phyloP scores from a whole-genome alignment of 2,113 vertebrate genomes.

The Poeciliopsis retropinna region DNA sequence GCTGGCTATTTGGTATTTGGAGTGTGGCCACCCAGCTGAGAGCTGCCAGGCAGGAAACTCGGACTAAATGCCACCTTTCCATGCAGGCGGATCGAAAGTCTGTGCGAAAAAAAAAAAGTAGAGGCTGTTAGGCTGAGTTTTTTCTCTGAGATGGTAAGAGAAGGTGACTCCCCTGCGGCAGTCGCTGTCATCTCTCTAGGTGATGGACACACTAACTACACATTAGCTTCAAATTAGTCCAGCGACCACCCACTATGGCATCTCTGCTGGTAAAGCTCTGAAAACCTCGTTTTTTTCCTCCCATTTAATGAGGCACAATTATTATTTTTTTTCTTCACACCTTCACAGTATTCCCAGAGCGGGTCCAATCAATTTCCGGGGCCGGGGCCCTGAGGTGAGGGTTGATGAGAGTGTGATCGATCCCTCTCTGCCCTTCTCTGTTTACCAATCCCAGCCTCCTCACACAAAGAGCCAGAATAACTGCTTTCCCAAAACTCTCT shows the following conservation, averaged over 20 bases:
- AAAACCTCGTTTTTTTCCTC: slow-evolving; percentile 41
- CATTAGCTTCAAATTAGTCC: slow-evolving; percentile 70
- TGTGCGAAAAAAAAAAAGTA: slow-evolving; percentile 46
- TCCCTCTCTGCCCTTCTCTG: slow-evolving; percentile 69
- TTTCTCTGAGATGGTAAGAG: slow-evolving; percentile 60
- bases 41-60: slow-evolving; percentile 78
- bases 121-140: slow-evolving; percentile 66
- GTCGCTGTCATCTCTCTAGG: slow-evolving; percentile 74
- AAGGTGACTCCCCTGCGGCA: slow-evolving; percentile 66
- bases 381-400: slow-evolving; percentile 70
- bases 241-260: slow-evolving; percentile 38
- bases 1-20: slow-evolving; percentile 83
- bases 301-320: slow-evolving; percentile 52
- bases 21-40: slow-evolving; percentile 73
- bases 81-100: slow-evolving; percentile 67
- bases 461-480: slow-evolving; percentile 45
- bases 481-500: slow-evolving; percentile 34
- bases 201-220: slow-evolving; percentile 71
- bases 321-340: slow-evolving; percentile 54
- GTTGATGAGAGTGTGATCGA: slow-evolving; percentile 78
- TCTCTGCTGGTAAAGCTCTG: slow-evolving; percentile 55
- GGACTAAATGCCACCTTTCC: slow-evolving; percentile 83
- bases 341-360: slow-evolving; percentile 54
- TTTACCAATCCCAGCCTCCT: slow-evolving; percentile 61
- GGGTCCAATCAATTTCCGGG: slow-evolving; percentile 61